Evolutionary conservation across 2,888 invertebrate genomes (phyloP).

Genomic region (Volucella bombylans): DNA sequence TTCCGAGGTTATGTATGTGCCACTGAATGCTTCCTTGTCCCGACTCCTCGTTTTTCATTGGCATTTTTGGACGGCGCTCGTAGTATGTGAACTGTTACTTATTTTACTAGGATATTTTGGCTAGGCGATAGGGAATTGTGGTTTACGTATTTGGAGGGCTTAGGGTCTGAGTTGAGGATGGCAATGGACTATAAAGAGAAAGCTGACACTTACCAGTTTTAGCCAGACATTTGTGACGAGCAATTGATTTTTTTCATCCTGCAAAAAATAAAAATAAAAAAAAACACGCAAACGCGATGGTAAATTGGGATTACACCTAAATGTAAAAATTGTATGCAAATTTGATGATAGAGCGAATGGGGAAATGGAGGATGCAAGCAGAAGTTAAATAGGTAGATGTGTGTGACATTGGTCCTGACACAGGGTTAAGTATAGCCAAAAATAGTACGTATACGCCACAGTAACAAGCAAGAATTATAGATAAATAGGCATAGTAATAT

Average conservation of each 20-base stretch:
- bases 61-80: not conserved
- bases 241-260: slow-evolving; percentile 96
- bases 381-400: too few species aligned
- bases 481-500: too few species aligned
- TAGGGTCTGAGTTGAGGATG: not conserved
- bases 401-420: too few species aligned
- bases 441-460: too few species aligned
- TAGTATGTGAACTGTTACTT: slow-evolving; percentile 3
- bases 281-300: slow-evolving; percentile 38
- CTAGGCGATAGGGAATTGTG: slow-evolving; percentile 34
- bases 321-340: not conserved
- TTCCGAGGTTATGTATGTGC: not conserved
- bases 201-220: slow-evolving; percentile 82
- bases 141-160: slow-evolving; percentile 20
- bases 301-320: slow-evolving; percentile 8
- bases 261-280: slow-evolving; percentile 82
- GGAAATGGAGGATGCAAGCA: not conserved
- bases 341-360: not conserved
- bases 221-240: slow-evolving; percentile 98
- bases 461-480: too few species aligned
- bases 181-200: slow-evolving; percentile 1
- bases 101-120: slow-evolving; percentile 41
- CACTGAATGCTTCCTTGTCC: too few species aligned
- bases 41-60: not conserved
- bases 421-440: too few species aligned